Base-by-base conservation (phyloP, 2,113 vertebrate species). In the Lophius piscatorius region DNA sequence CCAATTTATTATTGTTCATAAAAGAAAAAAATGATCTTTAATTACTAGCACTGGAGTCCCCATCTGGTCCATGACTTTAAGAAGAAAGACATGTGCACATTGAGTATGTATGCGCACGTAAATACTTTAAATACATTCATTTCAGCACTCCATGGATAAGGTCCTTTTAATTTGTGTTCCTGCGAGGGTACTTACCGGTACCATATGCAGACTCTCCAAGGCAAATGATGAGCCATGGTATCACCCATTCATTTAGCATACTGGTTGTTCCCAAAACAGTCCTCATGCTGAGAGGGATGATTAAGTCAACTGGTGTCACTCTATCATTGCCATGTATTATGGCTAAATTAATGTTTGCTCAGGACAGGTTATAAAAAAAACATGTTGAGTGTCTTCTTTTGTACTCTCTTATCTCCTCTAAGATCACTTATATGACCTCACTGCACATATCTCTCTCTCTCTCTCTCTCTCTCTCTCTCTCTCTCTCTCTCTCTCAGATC, bases 151-250 rank as follows among this genome's bases (percentile, higher is more conserved):
- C 9, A 31, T 31, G 29, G 9, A 31, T 9, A 10, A 10, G 5
- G 8, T 31, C 9, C 11, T 31, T 31, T 31, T 31, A 9, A 10
- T 31, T 1, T 31, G 29, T n/a, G n/a, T n/a, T n/a, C n/a, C n/a
- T n/a, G n/a, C n/a, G 3, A 22, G 6, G 6, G 3, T 40, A 76
- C 84, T n/a, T 69, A 88, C 87, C 65, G 9, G 0, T 17, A 10
- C 7, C 6, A 34, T 29, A 48, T 46, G 46, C 33, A 38, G 55
- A 22, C 9, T 66, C 36, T 62, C 63, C 67, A 28, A 83, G 4
- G 33, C 55, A 74, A 22, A 88, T 39, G 18, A 35, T 35, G 46
- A 88, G 14, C 85, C 81, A 88, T 18, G 59, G 67, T 23, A 80
- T 64, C 36, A 65, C 55, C 81, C 81, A 82, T 23, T 44, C 42